Base-by-base conservation (phyloP, 2,888 invertebrate genomes). In the Tenthredo scrophulariae region DNA sequence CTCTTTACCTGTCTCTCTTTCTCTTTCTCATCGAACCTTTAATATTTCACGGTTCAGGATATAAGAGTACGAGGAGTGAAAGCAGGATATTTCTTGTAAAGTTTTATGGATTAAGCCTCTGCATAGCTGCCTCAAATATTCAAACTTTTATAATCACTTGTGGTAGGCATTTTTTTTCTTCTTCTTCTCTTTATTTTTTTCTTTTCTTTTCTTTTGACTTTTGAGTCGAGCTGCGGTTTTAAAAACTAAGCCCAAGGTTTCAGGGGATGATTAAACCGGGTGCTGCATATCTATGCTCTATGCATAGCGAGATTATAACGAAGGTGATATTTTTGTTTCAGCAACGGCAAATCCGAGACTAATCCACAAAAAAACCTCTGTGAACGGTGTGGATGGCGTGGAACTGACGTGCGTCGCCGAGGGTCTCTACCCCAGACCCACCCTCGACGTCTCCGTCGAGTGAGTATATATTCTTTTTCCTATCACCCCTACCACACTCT, bases 301-400 rank as follows among this genome's bases (percentile, higher is more conserved):
- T 29, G 33, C 6, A 67, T 7, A 29, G 67, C 26, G 22, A 62
- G 67, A 18, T 29, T 15, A 37, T 40, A 74, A 74, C 43, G 40
- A 74, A 40, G 37, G 40, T 43, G 43, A 83, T 67, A 85, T 87
- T 79, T 88, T 86, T 89, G 87, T 90, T 91, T 83, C 88, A 93
- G 93, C 92, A 2, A 91, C 90, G 62, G 92, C 91, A 85, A 90
- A 91, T 84, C 91, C 90, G 86, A 91, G 92, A 85, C 89, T 93
- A 74, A 86, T 88, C 79, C 87, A 88, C 85, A 89, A 88, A 85
- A 91, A 90, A 87, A 90, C 89, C 80, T 88, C 79, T 54, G 87
- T 88, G 82, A 88, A 83, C 46, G 70, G 83, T 33, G 67, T 7
- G 83, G 83, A 83, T 29, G 70, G 65, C n/a, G 83, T 67, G 83